Conservation (phyloP, 2,113 vertebrate species). For the Mesocricetus auratus region DNA sequence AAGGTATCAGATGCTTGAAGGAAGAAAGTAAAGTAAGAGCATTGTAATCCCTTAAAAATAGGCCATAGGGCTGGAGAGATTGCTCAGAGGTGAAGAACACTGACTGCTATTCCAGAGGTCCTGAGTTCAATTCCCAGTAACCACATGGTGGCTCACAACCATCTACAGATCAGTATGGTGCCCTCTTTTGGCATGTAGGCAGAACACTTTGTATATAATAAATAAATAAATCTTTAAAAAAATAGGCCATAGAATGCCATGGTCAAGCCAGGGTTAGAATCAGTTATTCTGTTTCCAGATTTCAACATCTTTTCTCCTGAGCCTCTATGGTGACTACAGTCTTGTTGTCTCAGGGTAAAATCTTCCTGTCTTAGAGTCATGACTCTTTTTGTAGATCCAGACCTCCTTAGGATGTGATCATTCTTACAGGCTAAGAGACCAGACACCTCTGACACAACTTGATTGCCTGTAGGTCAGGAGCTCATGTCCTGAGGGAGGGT, state of each 20-base stretch:
- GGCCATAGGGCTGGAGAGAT: no score
- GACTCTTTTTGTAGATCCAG: background rate
- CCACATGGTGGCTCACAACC: no score
- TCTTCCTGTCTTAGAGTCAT: accelerated
- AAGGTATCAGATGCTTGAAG: background rate
- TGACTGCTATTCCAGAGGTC: no score
- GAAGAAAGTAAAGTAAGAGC: background rate
- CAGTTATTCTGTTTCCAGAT: background rate
- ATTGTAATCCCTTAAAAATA: background rate
- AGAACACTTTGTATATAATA: no score
- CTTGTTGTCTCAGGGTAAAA: background rate
- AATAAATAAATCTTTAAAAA: no score
- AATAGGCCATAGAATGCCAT: background rate
- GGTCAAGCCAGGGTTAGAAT: background rate
- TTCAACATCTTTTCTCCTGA: background rate
- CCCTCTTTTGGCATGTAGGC: no score
- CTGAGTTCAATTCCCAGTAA: no score
- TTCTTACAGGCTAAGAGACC: background rate
- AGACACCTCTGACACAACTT: background rate
- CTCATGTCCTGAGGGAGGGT: background rate
- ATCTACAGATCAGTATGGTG: no score
- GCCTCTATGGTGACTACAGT: background rate
- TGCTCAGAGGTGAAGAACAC: no score
- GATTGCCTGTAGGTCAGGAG: background rate
- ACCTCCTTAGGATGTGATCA: background rate